Conservation (phyloP, 2,888 invertebrate genomes). For the Zaprionus lineosus region DNA sequence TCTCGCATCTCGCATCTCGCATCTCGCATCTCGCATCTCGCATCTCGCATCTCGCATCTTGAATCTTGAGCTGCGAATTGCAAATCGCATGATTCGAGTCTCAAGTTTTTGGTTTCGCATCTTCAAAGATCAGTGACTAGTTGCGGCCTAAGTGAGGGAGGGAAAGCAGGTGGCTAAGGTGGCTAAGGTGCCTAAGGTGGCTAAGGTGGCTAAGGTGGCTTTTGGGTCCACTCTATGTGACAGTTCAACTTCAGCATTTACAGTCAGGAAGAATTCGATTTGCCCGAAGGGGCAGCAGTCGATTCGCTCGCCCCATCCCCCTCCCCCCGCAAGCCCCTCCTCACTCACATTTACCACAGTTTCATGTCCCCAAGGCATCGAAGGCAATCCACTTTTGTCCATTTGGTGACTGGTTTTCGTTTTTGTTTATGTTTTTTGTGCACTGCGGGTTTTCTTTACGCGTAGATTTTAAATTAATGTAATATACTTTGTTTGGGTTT, state of each 20-base stretch:
- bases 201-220: slow-evolving; percentile 9
- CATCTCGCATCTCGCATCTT: slow-evolving; percentile 16
- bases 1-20: slow-evolving; percentile 14
- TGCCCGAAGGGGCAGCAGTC: slow-evolving; percentile 12
- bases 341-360: too few species aligned
- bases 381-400: slow-evolving; percentile 66
- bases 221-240: slow-evolving; percentile 40
- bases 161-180: neutral
- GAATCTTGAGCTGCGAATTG: too few species aligned
- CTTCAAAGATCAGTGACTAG: too few species aligned
- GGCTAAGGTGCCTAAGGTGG: neutral
- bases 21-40: slow-evolving; percentile 1
- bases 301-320: too few species aligned
- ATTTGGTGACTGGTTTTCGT: slow-evolving; percentile 60
- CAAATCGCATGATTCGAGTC: too few species aligned
- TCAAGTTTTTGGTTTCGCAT: slow-evolving; percentile 17
- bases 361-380: slow-evolving; percentile 26
- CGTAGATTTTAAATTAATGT: slow-evolving; percentile 50
- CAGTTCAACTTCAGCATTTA: slow-evolving; percentile 66
- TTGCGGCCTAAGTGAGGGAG: too few species aligned
- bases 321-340: too few species aligned
- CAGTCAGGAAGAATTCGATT: slow-evolving; percentile 57
- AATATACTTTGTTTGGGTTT: slow-evolving; percentile 43
- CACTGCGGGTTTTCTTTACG: slow-evolving; percentile 23
- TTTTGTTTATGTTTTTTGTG: slow-evolving; percentile 17